A percentile compares a stretch with the other conserved stretches of the same genome.
Evolutionary conservation across 2,888 invertebrate species (phyloP).

Genomic region (Chesias legatella): DNA sequence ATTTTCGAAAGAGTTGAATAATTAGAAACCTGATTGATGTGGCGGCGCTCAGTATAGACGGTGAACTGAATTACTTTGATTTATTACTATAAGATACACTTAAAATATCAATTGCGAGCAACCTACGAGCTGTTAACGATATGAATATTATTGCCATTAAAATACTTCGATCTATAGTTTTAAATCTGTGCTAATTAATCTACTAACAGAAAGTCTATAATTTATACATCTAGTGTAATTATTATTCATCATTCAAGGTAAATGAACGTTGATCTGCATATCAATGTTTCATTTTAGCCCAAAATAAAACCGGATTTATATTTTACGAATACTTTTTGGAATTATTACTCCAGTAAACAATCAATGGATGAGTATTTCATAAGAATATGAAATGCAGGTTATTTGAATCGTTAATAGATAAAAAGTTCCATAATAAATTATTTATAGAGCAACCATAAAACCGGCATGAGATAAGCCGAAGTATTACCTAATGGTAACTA

Average conservation of each 20-base stretch:
- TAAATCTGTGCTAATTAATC: slow-evolving; percentile 57
- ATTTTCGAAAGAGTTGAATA: slow-evolving; percentile 14
- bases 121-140: slow-evolving; percentile 34
- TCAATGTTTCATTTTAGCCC: slow-evolving; percentile 66
- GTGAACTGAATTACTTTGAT: slow-evolving; percentile 15
- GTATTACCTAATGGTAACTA: slow-evolving; percentile 44
- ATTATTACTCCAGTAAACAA: slow-evolving; percentile 58
- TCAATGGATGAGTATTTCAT: slow-evolving; percentile 62
- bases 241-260: slow-evolving; percentile 74
- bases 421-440: slow-evolving; percentile 61
- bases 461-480: slow-evolving; percentile 48
- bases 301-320: slow-evolving; percentile 57
- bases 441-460: slow-evolving; percentile 73
- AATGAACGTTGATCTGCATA: slow-evolving; percentile 65
- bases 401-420: slow-evolving; percentile 67
- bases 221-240: slow-evolving; percentile 57
- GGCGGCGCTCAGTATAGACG: slow-evolving; percentile 4
- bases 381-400: slow-evolving; percentile 64
- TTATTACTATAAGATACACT: slow-evolving; percentile 13
- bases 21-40: slow-evolving; percentile 12
- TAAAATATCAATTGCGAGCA: slow-evolving; percentile 30
- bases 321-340: slow-evolving; percentile 52
- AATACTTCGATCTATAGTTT: slow-evolving; percentile 51
- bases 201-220: slow-evolving; percentile 64
- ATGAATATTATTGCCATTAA: slow-evolving; percentile 48